Conservation (phyloP, 2,888 invertebrate genomes). For the Limnephilus auricula region DNA sequence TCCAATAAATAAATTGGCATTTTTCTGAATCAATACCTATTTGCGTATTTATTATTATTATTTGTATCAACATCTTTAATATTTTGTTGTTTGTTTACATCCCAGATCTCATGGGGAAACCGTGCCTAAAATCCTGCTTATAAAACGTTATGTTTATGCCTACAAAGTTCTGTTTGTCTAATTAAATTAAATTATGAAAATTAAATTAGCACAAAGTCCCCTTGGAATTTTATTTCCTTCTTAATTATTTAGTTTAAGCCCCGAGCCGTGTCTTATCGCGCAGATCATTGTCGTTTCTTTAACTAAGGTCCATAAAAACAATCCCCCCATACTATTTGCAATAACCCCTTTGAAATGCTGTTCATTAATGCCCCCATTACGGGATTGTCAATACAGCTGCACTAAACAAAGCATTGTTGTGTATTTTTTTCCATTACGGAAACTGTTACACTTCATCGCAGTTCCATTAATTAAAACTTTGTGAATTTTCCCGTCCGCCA, state of each 20-base stretch:
- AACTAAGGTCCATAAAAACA: constrained; percentile 7
- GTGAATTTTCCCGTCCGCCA: constrained; percentile 25
- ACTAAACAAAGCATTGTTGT: not conserved
- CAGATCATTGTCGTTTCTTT: not conserved
- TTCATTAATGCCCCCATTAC: constrained; percentile 18
- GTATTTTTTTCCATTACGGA: constrained; percentile 14
- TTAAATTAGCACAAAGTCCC: not conserved
- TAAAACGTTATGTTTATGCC: not conserved
- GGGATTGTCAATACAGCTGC: constrained; percentile 27
- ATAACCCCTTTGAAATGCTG: not conserved
- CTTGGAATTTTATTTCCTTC: not conserved
- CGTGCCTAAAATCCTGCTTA: not conserved
- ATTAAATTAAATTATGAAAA: constrained; percentile 2
- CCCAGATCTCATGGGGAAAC: not conserved
- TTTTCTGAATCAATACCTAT: no score
- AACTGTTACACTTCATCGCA: constrained; percentile 38
- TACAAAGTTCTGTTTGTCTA: not conserved
- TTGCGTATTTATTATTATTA: no score
- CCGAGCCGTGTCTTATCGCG: not conserved
- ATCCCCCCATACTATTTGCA: constrained; percentile 25
- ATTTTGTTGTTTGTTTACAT: not conserved
- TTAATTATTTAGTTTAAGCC: not conserved
- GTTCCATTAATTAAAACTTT: constrained; percentile 46
- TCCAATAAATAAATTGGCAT: no score
- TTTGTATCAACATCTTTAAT: no score